These are phyloP conservation scores for Nymphalis c-album DNA, from an alignment of 2,888 invertebrate species.

Conservation along the genomic window DNA sequence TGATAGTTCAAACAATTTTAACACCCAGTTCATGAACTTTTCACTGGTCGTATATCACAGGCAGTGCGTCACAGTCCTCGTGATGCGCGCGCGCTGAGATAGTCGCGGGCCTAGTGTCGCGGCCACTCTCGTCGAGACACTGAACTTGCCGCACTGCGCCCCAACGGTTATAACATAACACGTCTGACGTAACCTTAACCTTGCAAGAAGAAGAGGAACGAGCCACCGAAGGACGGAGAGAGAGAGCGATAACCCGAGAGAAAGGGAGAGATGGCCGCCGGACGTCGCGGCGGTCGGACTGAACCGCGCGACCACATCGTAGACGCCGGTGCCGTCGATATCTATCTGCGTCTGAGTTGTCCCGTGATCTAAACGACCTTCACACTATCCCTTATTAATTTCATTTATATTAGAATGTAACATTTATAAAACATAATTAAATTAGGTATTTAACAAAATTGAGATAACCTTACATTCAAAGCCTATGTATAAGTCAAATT, in stretches of 20 bases:
- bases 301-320: slow-evolving; percentile 38
- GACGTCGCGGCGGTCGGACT: slow-evolving; percentile 41
- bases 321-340: slow-evolving; percentile 32
- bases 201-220: slow-evolving; percentile 82
- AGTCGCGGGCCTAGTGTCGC: slow-evolving; percentile 74
- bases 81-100: slow-evolving; percentile 58
- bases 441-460: too few relatives aligned
- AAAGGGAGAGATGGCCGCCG: slow-evolving; percentile 72
- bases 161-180: slow-evolving; percentile 82
- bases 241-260: slow-evolving; percentile 77
- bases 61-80: slow-evolving; percentile 67
- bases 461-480: too few relatives aligned
- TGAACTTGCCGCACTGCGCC: slow-evolving; percentile 80
- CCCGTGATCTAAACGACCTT: slow-evolving; percentile 27
- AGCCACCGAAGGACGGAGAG: slow-evolving; percentile 79
- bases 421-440: too few relatives aligned
- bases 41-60: slow-evolving; percentile 79
- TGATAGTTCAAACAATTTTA: slow-evolving; percentile 75
- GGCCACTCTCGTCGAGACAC: slow-evolving; percentile 81
- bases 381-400: slow-evolving; percentile 16
- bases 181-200: slow-evolving; percentile 82
- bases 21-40: slow-evolving; percentile 80
- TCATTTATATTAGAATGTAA: neutral
- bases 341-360: slow-evolving; percentile 24
- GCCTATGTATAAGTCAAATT: too few relatives aligned